Conservation (phyloP, 2,113 vertebrate genomes). For the Nothoprocta pentlandii region DNA sequence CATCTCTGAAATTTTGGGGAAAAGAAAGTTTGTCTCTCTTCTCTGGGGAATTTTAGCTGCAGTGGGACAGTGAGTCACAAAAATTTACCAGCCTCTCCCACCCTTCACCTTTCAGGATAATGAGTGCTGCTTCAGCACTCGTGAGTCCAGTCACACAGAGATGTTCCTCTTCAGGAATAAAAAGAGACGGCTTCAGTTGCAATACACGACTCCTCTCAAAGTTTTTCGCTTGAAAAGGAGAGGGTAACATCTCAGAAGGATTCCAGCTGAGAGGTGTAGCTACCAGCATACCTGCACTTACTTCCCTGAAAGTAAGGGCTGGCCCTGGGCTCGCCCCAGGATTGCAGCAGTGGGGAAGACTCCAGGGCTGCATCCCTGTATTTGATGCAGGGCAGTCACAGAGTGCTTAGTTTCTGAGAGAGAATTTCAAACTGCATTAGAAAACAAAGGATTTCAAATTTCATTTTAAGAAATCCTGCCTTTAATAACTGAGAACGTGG, state of each 20-base stretch:
- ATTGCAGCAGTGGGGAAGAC: accelerated
- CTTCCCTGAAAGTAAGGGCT: neutral
- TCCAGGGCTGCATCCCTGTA: neutral
- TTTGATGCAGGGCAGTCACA: neutral
- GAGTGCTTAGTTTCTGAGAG: neutral
- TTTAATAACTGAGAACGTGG: neutral
- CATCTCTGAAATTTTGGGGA: neutral
- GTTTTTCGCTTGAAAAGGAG: neutral
- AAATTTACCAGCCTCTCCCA: neutral
- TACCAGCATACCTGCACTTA: neutral
- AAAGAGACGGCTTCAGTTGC: neutral
- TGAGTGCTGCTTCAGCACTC: neutral
- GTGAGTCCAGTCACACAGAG: neutral
- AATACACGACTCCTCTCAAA: neutral
- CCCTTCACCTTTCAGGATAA: neutral
- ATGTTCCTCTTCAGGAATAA: neutral
- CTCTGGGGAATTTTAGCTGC: neutral
- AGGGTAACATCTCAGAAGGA: neutral
- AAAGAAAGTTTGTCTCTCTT: neutral
- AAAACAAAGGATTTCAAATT: neutral
- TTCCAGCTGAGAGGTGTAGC: neutral
- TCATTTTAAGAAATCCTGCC: neutral
- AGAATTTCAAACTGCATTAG: neutral
- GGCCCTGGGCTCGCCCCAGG: neutral
- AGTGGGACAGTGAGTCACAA: neutral